Conservation (phyloP, 2,888 invertebrate genomes). For the Chironomus tentans region DNA sequence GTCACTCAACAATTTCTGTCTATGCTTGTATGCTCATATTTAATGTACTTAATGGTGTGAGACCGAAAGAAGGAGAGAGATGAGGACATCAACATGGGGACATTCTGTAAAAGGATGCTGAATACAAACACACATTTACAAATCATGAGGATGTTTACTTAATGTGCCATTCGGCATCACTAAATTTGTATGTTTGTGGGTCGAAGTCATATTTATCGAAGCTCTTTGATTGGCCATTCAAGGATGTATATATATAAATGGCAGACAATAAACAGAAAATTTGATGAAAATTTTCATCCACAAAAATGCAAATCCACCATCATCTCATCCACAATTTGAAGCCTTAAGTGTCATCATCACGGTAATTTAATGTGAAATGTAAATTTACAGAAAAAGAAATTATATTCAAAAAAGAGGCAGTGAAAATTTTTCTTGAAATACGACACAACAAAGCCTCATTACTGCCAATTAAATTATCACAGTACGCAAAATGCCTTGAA, state of each 20-base stretch:
- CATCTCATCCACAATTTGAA: too few species aligned
- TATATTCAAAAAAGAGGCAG: too few species aligned
- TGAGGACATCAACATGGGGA: not conserved
- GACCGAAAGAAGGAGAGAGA: not conserved
- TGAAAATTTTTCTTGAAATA: not conserved
- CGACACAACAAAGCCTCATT: not conserved
- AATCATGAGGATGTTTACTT: not conserved
- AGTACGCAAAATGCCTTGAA: not conserved
- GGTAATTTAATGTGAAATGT: not conserved
- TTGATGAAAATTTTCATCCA: too few species aligned
- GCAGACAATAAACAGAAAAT: too few species aligned
- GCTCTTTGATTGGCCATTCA: too few species aligned
- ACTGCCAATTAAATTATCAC: not conserved
- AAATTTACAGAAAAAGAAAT: not conserved
- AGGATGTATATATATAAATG: too few species aligned
- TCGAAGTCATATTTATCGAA: too few species aligned
- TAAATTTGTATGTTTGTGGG: not conserved
- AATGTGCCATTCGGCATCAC: not conserved
- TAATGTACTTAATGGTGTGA: not conserved
- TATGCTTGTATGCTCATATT: not conserved
- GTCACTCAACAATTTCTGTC: too few species aligned
- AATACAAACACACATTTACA: not conserved
- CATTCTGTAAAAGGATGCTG: not conserved
- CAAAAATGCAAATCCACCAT: too few species aligned
- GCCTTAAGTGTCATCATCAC: not conserved